phyloP scores from a whole-genome alignment of 2,797 vertebrate species.

The Serranus cabrilla region DNA sequence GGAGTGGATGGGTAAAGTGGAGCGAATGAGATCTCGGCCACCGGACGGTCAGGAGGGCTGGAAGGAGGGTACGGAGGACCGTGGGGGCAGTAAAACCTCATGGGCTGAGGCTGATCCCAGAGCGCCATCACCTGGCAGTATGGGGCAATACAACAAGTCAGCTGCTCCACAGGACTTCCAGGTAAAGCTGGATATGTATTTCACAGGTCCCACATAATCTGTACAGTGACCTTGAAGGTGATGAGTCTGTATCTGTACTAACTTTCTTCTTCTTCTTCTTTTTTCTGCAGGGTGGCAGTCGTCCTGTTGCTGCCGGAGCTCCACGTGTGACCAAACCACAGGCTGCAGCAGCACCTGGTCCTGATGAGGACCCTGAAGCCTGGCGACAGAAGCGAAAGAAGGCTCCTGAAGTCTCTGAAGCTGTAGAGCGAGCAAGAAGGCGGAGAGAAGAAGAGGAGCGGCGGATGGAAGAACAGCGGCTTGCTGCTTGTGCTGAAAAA shows the following conservation, averaged over 20 bases:
- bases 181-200: slow-evolving; percentile 77
- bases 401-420: slow-evolving; percentile 93
- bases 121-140: slow-evolving; percentile 81
- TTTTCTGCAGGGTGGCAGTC: slow-evolving; percentile 61
- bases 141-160: slow-evolving; percentile 86
- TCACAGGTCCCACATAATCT: neutral
- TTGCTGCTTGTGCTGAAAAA: slow-evolving; percentile 98
- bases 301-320: slow-evolving; percentile 79
- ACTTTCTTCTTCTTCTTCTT: too few relatives aligned
- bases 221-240: neutral
- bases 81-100: slow-evolving; percentile 77
- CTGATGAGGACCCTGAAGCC: slow-evolving; percentile 93
- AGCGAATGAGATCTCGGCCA: slow-evolving; percentile 86
- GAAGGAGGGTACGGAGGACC: slow-evolving; percentile 90
- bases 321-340: slow-evolving; percentile 78
- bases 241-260: neutral
- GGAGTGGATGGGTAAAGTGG: slow-evolving; percentile 89
- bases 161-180: slow-evolving; percentile 87
- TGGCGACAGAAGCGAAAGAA: slow-evolving; percentile 98
- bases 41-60: slow-evolving; percentile 85
- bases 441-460: slow-evolving; percentile 96
- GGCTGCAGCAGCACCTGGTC: slow-evolving; percentile 78
- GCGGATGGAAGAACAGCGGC: slow-evolving; percentile 96
- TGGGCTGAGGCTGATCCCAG: slow-evolving; percentile 83
- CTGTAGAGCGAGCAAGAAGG: slow-evolving; percentile 95